Evolutionary conservation across 1,140 invertebrate species (phyloP).

Genomic region (Drosophila ohnishii): DNA sequence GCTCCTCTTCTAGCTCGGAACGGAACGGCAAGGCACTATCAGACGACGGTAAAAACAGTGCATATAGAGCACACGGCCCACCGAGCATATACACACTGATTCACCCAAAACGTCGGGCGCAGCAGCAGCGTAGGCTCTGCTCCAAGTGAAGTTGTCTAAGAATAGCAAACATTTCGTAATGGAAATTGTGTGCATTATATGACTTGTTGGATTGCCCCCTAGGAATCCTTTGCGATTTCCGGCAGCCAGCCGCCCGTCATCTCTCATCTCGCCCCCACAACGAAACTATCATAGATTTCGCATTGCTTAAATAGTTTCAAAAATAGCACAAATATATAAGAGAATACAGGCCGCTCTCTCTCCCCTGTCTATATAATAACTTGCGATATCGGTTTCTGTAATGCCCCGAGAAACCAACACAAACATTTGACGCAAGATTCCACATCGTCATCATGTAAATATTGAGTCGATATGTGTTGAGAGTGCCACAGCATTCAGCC

Average conservation of each 20-base stretch:
- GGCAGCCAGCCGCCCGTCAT: conserved; percentile 18
- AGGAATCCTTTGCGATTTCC: conserved; percentile 31
- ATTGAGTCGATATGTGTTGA: conserved; percentile 37
- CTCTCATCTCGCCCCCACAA: conserved; percentile 4
- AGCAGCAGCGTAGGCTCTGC: conserved; percentile 4
- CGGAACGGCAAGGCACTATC: conserved; percentile 45
- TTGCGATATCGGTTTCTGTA: conserved; percentile 50
- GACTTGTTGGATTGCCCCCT: conserved; percentile 33
- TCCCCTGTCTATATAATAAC: conserved; percentile 25
- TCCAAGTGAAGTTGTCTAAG: conserved; percentile 59
- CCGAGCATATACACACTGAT: conserved; percentile 32
- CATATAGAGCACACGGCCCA: conserved; percentile 27
- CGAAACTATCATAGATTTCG: conserved; percentile 28
- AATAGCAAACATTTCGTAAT: conserved; percentile 44
- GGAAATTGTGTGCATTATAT: conserved; percentile 39
- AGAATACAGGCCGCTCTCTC: conserved; percentile 11
- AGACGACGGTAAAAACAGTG: conserved; percentile 36
- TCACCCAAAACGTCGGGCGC: conserved; percentile 16
- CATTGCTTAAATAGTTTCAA: conserved; percentile 67
- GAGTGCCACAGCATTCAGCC: conserved; percentile 23
- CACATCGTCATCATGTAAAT: conserved; percentile 44
- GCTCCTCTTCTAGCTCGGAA: conserved; percentile 53
- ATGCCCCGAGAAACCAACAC: conserved; percentile 13
- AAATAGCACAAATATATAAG: conserved; percentile 72
- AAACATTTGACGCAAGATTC: conserved; percentile 33